Percentiles rank a stretch among this genome's conserved stretches.
Conservation (phyloP, 2,888 invertebrate species). For the Hemaris fuciformis region DNA sequence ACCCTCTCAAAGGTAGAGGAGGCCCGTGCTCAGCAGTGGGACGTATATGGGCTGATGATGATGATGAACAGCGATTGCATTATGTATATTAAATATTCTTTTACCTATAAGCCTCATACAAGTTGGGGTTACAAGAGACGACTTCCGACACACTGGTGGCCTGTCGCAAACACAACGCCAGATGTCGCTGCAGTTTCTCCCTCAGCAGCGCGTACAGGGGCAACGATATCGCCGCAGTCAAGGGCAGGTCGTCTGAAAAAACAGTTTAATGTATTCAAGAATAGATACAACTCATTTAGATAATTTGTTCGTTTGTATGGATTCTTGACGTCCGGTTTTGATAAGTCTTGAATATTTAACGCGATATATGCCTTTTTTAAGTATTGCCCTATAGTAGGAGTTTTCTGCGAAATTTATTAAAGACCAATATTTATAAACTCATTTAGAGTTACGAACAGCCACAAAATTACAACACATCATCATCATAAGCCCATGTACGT, state of each 20-base stretch:
- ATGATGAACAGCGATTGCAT: not conserved
- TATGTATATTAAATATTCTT: not conserved
- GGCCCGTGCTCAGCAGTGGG: too few species aligned
- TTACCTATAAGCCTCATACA: slow-evolving; percentile 73
- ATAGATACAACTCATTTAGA: not conserved
- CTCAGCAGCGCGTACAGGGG: slow-evolving; percentile 64
- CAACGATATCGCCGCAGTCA: slow-evolving; percentile 68
- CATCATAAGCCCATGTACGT: too few species aligned
- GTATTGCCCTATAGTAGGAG: too few species aligned
- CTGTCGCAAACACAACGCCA: slow-evolving; percentile 59
- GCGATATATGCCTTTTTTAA: not conserved
- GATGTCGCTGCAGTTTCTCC: slow-evolving; percentile 60
- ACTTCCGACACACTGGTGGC: slow-evolving; percentile 74
- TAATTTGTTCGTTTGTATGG: not conserved
- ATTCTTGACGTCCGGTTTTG: not conserved
- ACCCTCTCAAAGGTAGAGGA: too few species aligned
- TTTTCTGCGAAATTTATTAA: too few species aligned
- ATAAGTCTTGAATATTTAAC: not conserved
- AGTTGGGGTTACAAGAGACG: slow-evolving; percentile 67
- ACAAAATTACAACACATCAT: too few species aligned
- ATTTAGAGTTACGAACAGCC: too few species aligned
- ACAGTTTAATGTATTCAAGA: slow-evolving; percentile 5
- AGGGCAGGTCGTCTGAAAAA: slow-evolving; percentile 66
- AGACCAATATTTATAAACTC: too few species aligned
- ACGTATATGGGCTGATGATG: too few species aligned